These are phyloP conservation scores for Poliocrania exsul DNA, from an alignment of 2,797 vertebrate species.

Conservation along the genomic window DNA sequence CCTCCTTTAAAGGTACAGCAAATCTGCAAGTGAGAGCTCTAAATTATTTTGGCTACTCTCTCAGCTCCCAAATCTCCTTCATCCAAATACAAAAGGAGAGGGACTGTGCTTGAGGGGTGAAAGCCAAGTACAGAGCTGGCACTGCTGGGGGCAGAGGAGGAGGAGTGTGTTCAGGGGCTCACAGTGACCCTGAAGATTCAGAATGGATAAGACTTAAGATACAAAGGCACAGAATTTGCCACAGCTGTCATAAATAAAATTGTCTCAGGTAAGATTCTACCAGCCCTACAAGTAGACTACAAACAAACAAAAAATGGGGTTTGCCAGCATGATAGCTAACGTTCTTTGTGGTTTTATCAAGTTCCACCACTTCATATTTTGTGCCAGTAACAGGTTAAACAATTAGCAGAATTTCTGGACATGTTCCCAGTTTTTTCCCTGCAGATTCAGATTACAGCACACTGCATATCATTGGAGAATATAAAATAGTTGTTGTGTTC, in stretches of 20 bases:
- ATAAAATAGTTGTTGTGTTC: not conserved
- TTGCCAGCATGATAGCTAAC: not conserved
- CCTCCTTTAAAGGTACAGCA: not conserved
- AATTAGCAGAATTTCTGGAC: not conserved
- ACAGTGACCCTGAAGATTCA: not conserved
- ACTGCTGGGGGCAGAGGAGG: not conserved
- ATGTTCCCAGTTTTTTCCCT: not conserved
- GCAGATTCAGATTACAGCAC: not conserved
- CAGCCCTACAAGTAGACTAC: not conserved
- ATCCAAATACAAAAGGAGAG: not conserved
- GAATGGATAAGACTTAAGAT: not conserved
- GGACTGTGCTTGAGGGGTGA: not conserved
- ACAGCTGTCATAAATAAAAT: not conserved
- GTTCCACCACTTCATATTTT: not conserved
- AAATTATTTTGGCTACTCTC: not conserved
- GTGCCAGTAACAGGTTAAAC: not conserved
- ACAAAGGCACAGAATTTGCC: not conserved
- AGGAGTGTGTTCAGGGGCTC: not conserved
- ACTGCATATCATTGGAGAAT: not conserved
- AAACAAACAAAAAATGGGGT: not conserved
- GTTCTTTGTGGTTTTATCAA: not conserved
- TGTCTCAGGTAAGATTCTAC: not conserved
- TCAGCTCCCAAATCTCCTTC: not conserved
- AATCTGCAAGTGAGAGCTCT: not conserved
- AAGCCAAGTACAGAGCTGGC: not conserved